Percentiles rank a stretch among this genome's conserved stretches.
Conservation (phyloP, 2,113 vertebrate species). For the Excalfactoria chinensis region DNA sequence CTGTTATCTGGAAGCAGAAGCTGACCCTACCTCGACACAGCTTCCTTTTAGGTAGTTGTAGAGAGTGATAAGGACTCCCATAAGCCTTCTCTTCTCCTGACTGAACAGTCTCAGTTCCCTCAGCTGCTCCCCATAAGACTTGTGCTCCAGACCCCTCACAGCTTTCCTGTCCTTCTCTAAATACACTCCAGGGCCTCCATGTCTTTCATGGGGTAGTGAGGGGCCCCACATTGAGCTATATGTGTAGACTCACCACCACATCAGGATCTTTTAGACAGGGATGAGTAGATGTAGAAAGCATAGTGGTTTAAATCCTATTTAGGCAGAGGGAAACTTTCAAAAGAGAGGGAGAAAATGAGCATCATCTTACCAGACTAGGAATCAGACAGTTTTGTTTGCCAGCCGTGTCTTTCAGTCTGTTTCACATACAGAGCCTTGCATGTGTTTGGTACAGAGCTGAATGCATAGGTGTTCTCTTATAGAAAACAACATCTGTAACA, state of each 20-base stretch:
- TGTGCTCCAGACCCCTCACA: too few species aligned
- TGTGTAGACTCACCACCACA: background rate
- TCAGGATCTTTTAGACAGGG: background rate
- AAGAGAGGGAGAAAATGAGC: background rate
- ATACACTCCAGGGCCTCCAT: too few species aligned
- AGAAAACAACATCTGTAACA: background rate
- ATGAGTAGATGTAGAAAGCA: background rate
- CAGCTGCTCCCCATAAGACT: too few species aligned
- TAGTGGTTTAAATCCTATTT: background rate
- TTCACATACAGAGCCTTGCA: background rate
- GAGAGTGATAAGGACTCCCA: too few species aligned
- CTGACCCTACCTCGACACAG: too few species aligned
- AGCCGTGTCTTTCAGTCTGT: background rate
- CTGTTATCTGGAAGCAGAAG: too few species aligned
- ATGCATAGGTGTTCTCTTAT: background rate
- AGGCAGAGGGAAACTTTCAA: background rate
- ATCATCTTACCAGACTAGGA: background rate
- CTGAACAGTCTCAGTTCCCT: too few species aligned
- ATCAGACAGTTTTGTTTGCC: background rate
- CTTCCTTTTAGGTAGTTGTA: too few species aligned
- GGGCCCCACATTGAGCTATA: too few species aligned
- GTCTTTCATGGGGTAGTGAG: too few species aligned
- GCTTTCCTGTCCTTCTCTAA: too few species aligned
- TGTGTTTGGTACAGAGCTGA: background rate
- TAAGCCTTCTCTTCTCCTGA: too few species aligned